phyloP scores from a whole-genome alignment of 1,140 invertebrate species.

The Hyphantria cunea region DNA sequence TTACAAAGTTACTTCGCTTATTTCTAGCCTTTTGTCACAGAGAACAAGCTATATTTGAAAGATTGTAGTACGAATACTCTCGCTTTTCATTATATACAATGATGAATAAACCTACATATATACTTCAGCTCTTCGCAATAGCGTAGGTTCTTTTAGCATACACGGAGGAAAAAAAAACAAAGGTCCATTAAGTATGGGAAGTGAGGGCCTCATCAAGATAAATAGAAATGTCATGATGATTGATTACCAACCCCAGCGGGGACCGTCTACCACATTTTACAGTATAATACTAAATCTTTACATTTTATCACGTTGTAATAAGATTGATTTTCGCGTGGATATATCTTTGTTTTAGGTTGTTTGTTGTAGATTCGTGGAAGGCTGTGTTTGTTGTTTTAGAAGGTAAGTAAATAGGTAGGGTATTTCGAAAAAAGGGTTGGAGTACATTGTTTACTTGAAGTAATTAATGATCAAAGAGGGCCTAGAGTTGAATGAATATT shows the following conservation, averaged over 20 bases:
- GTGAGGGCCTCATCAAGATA: constrained; percentile 75
- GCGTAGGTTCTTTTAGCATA: not conserved
- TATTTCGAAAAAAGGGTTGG: constrained; percentile 38
- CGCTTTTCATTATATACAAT: too few species aligned
- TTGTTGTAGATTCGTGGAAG: constrained; percentile 46
- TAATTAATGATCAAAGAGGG: too few species aligned
- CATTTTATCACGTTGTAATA: constrained; percentile 36
- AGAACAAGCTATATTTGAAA: too few species aligned
- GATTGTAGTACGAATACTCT: too few species aligned
- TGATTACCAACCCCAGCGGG: constrained; percentile 63
- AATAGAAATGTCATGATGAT: constrained; percentile 80
- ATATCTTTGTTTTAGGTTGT: not conserved
- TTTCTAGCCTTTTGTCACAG: too few species aligned
- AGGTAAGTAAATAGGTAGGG: constrained; percentile 54
- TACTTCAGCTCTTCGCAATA: too few species aligned
- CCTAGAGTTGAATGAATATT: too few species aligned
- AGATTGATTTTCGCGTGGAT: constrained; percentile 35
- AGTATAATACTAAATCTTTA: constrained; percentile 36
- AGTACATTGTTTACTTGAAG: constrained; percentile 2
- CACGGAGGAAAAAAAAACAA: constrained; percentile 18
- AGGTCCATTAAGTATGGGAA: constrained; percentile 71
- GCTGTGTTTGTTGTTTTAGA: constrained; percentile 55
- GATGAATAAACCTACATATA: too few species aligned
- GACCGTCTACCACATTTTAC: constrained; percentile 52
- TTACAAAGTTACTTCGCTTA: too few species aligned